Base-by-base conservation (phyloP, 2,797 vertebrate genomes). In the Lates japonicus region DNA sequence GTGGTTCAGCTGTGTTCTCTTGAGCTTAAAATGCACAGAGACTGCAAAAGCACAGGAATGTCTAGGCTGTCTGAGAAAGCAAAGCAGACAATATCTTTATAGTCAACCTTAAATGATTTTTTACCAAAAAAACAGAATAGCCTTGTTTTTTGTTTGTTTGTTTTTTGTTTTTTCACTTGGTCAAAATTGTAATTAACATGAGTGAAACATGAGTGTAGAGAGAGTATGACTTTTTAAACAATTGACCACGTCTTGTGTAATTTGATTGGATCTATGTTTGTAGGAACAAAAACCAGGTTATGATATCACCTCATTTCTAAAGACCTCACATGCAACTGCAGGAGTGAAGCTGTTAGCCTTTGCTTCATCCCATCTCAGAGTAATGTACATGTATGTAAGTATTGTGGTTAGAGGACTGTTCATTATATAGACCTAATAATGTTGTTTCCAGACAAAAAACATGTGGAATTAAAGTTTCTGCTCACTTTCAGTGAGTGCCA, bases 21-120 rank as follows among this genome's bases (percentile, higher is more conserved):
- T 51, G 46, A 62, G 62, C 51, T 49, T 41, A 22, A 77, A 74
- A 74, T 60, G 37, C 44, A 76, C n/a, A 55, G 19, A 54, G 31
- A 29, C 52, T 63, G 66, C 9, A 54, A 48, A 78, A 70, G 35
- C 39, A 54, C 48, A 60, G 55, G 48, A 64, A 60, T 76, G 57
- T 55, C 60, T 25, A 49, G 22, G 46, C 46, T 60, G n/a, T 54
- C 20, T 16, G 33, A 4, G 51, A 82, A 66, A 42, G 29, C 33
- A 33, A 79, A 55, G 41, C 16, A 68, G 31, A 31, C 37, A 39
- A 16, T 29, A 52, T 55, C 66, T 55, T 55, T 31, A 16, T 48
- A 22, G 41, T 59, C 20, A 46, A 35, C 19, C 11, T 44, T 11
- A 20, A 33, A 33, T 10, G 11, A 3, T 19, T 63, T 17, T 46